These are phyloP conservation scores for Diadophis punctatus DNA, from an alignment of 2,113 vertebrate genomes.

Conservation along the genomic window DNA sequence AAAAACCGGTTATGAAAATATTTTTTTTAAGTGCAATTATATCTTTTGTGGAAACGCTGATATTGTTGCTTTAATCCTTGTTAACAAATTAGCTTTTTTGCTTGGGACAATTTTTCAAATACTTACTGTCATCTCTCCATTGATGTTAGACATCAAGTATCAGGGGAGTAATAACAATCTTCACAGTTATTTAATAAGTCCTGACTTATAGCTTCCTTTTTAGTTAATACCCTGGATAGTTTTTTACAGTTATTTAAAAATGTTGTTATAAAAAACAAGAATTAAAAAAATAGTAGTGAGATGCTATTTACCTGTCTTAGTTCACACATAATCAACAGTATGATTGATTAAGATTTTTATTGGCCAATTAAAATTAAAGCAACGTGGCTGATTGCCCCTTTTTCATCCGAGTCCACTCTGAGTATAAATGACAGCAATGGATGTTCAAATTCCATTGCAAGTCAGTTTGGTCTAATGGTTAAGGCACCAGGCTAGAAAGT, in stretches of 20 bases:
- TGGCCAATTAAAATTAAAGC: background rate
- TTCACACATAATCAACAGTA: background rate
- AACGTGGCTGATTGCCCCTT: background rate
- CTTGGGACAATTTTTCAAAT: conserved; percentile 44
- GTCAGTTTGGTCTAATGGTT: background rate
- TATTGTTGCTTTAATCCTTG: conserved; percentile 12
- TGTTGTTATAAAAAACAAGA: conserved; percentile 41
- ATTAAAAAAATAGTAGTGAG: conserved; percentile 12
- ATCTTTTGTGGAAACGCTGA: conserved; percentile 40
- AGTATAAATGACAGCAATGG: background rate
- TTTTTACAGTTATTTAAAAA: conserved; percentile 52
- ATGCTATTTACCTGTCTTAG: background rate
- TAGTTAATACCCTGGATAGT: conserved; percentile 56
- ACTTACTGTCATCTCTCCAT: background rate
- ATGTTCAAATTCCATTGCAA: background rate
- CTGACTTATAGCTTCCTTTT: conserved; percentile 42
- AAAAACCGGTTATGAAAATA: background rate
- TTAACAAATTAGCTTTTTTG: conserved; percentile 53
- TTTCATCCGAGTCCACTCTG: background rate
- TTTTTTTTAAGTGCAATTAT: background rate
- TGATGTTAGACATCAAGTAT: conserved; percentile 38
- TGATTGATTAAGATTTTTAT: background rate
- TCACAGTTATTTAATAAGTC: conserved; percentile 58
- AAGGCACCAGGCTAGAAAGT: background rate
- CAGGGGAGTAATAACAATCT: conserved; percentile 41